phyloP scores from a whole-genome alignment of 1,140 invertebrate genomes.

The Theocolax elegans region DNA sequence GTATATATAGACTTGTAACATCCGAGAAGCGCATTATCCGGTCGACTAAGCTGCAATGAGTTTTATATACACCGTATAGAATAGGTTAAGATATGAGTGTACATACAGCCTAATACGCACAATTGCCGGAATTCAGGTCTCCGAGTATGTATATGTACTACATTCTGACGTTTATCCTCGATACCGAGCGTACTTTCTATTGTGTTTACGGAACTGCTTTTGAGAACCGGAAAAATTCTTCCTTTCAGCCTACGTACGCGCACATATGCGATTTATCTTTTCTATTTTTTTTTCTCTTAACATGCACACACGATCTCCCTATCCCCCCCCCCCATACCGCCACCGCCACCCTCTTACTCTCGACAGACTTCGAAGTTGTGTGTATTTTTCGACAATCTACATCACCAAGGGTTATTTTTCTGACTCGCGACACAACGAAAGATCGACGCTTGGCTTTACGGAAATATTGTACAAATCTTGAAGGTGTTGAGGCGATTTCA shows the following conservation, averaged over 20 bases:
- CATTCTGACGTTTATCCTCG: slow-evolving; percentile 54
- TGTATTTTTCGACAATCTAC: too few species aligned
- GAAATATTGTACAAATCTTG: too few species aligned
- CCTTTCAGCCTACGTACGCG: not conserved
- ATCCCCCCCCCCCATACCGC: not conserved
- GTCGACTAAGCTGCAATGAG: slow-evolving; percentile 46
- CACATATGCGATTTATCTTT: too few species aligned
- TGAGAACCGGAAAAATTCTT: slow-evolving; percentile 29
- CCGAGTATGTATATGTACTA: slow-evolving; percentile 39
- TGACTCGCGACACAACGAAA: too few species aligned
- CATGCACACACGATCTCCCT: not conserved
- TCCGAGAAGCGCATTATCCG: slow-evolving; percentile 43
- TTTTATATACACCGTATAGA: slow-evolving; percentile 45
- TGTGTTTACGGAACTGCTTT: slow-evolving; percentile 54
- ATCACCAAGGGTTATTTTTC: too few species aligned
- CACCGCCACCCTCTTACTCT: too few species aligned
- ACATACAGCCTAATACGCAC: slow-evolving; percentile 36
- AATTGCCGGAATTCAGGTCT: slow-evolving; percentile 57
- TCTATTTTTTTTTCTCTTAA: too few species aligned
- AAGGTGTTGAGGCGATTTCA: too few species aligned
- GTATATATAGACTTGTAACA: too few species aligned
- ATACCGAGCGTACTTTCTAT: slow-evolving; percentile 59
- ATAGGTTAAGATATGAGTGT: slow-evolving; percentile 28
- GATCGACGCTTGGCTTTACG: too few species aligned
- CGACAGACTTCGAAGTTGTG: too few species aligned